Conservation (phyloP, 2,113 vertebrate species). For the Riparia riparia region DNA sequence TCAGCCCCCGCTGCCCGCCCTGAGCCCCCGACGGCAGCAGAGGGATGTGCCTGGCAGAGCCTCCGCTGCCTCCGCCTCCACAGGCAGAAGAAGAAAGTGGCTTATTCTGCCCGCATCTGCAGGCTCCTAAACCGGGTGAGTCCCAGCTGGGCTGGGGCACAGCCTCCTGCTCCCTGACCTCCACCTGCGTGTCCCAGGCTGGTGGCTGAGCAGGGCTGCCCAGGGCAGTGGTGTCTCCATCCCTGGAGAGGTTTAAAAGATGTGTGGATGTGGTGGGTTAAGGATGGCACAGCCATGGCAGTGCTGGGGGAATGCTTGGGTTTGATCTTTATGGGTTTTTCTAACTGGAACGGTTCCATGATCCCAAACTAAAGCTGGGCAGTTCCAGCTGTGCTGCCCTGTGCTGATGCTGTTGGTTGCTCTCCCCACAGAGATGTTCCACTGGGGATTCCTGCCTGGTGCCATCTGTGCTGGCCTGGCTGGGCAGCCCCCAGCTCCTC, state of each 20-base stretch:
- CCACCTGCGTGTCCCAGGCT: fast-evolving
- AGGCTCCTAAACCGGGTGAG: not conserved
- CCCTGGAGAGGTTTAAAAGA: not conserved
- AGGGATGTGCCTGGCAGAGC: fast-evolving
- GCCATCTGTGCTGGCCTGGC: fast-evolving
- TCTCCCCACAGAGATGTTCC: not conserved
- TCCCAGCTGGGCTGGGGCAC: fast-evolving
- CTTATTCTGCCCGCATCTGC: not conserved
- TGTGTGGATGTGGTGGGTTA: not conserved
- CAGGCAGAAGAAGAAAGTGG: slow-evolving; percentile 34
- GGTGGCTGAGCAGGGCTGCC: not conserved
- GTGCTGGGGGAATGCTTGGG: not conserved
- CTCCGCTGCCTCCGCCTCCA: not conserved
- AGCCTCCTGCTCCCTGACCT: fast-evolving
- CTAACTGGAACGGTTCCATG: fast-evolving
- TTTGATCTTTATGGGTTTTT: not conserved
- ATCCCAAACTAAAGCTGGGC: not conserved
- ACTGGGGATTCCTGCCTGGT: not conserved
- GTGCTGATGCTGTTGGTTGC: not conserved
- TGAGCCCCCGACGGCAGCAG: fast-evolving
- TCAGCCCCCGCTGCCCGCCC: fast-evolving
- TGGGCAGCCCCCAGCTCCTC: not conserved
- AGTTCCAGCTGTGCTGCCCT: not conserved
- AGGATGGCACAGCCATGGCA: no score
- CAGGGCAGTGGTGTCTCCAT: no score